Evolutionary conservation across 2,113 vertebrate species (phyloP), one percentile per base, ranked within the genome.

Genomic region (Petaurus breviceps): DNA sequence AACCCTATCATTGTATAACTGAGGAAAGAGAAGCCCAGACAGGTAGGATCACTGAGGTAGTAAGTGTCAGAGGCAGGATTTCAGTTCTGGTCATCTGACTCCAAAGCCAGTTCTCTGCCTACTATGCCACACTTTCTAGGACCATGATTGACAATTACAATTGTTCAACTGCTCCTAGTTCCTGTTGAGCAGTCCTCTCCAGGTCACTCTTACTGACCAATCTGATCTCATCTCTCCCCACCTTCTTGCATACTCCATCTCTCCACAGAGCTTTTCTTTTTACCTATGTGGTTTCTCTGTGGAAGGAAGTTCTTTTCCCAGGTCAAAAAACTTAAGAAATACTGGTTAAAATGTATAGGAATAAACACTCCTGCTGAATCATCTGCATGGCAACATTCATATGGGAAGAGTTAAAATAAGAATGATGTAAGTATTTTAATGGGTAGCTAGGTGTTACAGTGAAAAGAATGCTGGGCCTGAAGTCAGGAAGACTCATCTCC

Each of bases 71-170:
- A 90, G 49, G 12, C 43, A 50, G 3, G 10, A 53, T 52, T 93
- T 94, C 47, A 84, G 89, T 55, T 92, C 7, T 84, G 92, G 4
- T 92, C 51, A 31, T 49, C 14, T 95, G 61, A 95, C 54, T 95
- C 90, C 10, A 91, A 94, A n/a, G 89, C 47, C 6, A 25, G 6
- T 52, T n/a, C 47, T 84, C 16, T 52, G 89, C 52, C 84, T 12
- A 51, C 50, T 16, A 51, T 51, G 14, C 37, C 9, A n/a, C 12
- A 77, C 14, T 77, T 77, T 77, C 61, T n/a, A 77, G 61, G 61
- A 77, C 5, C 37, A 77, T 16, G 4, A n/a, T 16, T n/a, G 37
- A n/a, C 19, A 2, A 5, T n/a, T n/a, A n/a, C 61, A 77, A n/a
- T 77, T 77, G 19, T 77, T n/a, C 8, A 77, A 12, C 14, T 6